Conservation (phyloP, 2,113 vertebrate genomes). For the Microcebus murinus region DNA sequence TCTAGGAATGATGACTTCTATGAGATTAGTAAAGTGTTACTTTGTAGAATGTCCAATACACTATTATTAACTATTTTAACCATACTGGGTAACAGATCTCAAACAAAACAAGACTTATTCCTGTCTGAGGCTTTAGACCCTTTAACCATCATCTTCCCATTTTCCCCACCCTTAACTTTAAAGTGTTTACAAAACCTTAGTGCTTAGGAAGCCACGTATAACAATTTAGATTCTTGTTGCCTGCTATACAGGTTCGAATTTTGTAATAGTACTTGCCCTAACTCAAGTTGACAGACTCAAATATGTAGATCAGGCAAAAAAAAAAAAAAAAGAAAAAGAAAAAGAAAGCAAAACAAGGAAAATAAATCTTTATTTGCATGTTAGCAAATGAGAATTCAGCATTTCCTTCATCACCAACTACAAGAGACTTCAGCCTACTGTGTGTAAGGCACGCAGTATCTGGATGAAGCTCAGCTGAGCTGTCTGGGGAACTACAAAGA, state of each 20-base stretch:
- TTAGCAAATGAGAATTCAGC: slow-evolving; percentile 5
- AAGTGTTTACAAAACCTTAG: neutral
- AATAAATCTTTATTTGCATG: neutral
- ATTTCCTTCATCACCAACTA: neutral
- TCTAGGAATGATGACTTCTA: neutral
- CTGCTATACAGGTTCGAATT: neutral
- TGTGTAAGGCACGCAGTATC: neutral
- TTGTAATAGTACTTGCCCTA: neutral
- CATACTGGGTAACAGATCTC: neutral
- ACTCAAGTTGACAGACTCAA: neutral
- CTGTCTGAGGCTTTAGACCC: neutral
- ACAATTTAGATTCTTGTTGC: neutral
- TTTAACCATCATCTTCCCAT: neutral
- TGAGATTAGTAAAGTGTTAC: no score
- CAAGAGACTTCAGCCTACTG: neutral
- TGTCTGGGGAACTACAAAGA: neutral
- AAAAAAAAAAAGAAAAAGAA: no score
- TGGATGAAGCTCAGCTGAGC: neutral
- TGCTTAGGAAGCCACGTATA: neutral
- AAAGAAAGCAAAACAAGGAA: neutral
- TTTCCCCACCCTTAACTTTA: no score
- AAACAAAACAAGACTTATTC: neutral
- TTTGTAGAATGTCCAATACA: neutral
- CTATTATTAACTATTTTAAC: neutral
- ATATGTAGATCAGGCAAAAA: neutral